Evolutionary conservation across 2,888 invertebrate species (phyloP).

Genomic region (Caenorhabditis panamensis): DNA sequence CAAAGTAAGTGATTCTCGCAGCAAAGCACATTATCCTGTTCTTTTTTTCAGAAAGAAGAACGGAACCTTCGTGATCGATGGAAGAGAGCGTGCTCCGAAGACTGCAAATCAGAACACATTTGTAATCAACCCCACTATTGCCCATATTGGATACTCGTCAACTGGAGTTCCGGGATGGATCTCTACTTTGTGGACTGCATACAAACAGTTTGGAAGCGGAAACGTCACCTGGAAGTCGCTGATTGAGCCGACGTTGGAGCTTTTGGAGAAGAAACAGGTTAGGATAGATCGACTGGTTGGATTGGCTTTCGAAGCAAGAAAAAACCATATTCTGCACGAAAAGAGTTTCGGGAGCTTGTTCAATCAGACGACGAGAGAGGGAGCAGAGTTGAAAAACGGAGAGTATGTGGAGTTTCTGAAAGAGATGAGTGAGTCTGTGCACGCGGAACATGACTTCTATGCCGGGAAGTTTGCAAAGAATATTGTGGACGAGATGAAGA

Average conservation of each 20-base stretch:
- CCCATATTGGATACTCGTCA: constrained; percentile 65
- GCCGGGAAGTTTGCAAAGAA: constrained; percentile 58
- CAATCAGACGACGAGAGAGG: constrained; percentile 33
- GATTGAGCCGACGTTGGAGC: constrained; percentile 57
- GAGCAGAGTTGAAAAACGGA: constrained; percentile 10
- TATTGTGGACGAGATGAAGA: constrained; percentile 64
- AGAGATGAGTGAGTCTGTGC: constrained; percentile 22
- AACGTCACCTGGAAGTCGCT: constrained; percentile 55
- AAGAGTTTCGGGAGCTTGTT: constrained; percentile 40
- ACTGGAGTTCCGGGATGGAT: constrained; percentile 65
- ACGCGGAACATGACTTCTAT: constrained; percentile 65
- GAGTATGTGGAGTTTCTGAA: constrained; percentile 46
- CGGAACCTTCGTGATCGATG: constrained; percentile 58
- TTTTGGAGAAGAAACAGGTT: constrained; percentile 4
- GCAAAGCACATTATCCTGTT: not conserved
- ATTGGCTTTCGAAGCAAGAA: constrained; percentile 47
- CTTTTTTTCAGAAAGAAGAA: constrained; percentile 47
- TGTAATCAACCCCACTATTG: constrained; percentile 59
- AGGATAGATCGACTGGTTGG: constrained; percentile 36
- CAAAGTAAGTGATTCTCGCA: constrained; percentile 30
- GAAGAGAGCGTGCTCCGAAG: constrained; percentile 56
- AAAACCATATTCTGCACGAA: constrained; percentile 53
- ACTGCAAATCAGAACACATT: constrained; percentile 63
- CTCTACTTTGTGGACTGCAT: constrained; percentile 56
- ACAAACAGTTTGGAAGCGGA: constrained; percentile 63